These are phyloP conservation scores for Leptopilina myrica DNA, from an alignment of 2,888 invertebrate species.

Conservation along the genomic window DNA sequence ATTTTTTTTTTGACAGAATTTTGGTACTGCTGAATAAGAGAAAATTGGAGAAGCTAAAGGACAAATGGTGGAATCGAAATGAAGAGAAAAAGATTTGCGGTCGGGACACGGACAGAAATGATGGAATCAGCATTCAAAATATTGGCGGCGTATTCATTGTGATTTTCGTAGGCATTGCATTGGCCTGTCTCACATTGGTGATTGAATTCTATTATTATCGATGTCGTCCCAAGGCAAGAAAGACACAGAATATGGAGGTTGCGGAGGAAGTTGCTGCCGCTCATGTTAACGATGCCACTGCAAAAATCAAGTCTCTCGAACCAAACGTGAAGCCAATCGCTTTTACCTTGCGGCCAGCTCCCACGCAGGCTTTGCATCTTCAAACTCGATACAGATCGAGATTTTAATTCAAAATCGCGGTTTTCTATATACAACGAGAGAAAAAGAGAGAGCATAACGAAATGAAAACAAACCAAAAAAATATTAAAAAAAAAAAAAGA, in stretches of 20 bases:
- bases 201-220: conserved; percentile 98
- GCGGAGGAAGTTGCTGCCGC: conserved; percentile 32
- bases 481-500: neutral
- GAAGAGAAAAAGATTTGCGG: conserved; percentile 87
- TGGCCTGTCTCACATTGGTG: conserved; percentile 93
- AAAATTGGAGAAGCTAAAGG: conserved; percentile 94
- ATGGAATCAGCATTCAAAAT: conserved; percentile 98
- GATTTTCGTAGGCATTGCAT: conserved; percentile 95
- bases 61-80: conserved; percentile 97
- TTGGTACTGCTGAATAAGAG: conserved; percentile 95
- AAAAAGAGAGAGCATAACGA: too few species aligned
- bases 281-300: neutral
- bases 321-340: conserved; percentile 61
- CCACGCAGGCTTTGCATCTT: conserved; percentile 62
- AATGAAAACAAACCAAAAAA: neutral
- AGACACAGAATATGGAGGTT: neutral
- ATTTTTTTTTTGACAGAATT: conserved; percentile 81
- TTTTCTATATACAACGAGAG: neutral
- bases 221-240: conserved; percentile 81
- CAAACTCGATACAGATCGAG: conserved; percentile 59
- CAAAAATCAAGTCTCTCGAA: conserved; percentile 37
- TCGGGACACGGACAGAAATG: conserved; percentile 93
- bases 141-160: conserved; percentile 99
- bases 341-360: conserved; percentile 68
- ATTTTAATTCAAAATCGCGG: conserved; percentile 58